phyloP scores from a whole-genome alignment of 2,113 vertebrate species.

The Elanus axillaris region DNA sequence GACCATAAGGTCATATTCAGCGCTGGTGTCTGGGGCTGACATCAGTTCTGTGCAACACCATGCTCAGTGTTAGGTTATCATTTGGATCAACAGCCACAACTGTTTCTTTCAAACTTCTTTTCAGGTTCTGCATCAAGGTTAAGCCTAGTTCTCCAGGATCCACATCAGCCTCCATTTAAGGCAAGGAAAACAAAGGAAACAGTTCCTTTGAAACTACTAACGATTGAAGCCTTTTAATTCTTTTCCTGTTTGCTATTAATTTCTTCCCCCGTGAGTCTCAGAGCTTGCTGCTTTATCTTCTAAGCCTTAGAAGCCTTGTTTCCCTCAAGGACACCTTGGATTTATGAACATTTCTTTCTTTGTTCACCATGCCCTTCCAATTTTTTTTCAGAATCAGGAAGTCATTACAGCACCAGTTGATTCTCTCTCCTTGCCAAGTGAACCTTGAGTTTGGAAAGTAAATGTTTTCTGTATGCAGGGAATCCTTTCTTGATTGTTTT shows the following conservation, averaged over 20 bases:
- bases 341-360: constrained; percentile 10
- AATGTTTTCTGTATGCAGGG: neutral
- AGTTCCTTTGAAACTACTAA: constrained; percentile 42
- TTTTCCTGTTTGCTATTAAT: constrained; percentile 45
- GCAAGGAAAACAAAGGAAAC: constrained; percentile 29
- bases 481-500: neutral
- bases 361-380: constrained; percentile 1
- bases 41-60: neutral
- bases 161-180: neutral
- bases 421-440: neutral
- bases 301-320: constrained; percentile 50
- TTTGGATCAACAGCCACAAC: neutral
- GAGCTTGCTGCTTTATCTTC: constrained; percentile 48
- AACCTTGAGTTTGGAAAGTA: neutral
- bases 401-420: neutral
- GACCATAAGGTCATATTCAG: neutral
- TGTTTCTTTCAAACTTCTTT: constrained; percentile 7
- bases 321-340: constrained; percentile 43
- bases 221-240: constrained; percentile 49
- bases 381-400: neutral
- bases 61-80: neutral
- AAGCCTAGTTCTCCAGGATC: neutral
- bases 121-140: constrained; percentile 3
- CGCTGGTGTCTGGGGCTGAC: neutral
- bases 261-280: neutral